phyloP scores from a whole-genome alignment of 1,140 invertebrate species.

The Leguminivora glycinivorella region DNA sequence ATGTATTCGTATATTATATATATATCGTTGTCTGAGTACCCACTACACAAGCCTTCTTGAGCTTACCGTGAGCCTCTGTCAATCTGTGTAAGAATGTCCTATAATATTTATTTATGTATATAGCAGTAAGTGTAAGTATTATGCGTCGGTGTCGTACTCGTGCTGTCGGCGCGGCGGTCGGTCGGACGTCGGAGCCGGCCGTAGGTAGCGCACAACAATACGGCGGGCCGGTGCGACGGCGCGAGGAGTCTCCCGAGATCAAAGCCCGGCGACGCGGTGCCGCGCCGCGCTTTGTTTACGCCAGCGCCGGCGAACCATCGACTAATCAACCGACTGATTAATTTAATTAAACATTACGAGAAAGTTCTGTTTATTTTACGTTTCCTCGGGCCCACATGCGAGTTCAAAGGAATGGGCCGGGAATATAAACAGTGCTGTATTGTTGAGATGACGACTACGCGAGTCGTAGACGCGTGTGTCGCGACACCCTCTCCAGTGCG shows the following conservation, averaged over 20 bases:
- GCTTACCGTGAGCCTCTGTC: too few relatives aligned
- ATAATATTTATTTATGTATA: too few relatives aligned
- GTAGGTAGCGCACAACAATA: neutral
- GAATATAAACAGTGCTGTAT: conserved; percentile 69
- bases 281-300: conserved; percentile 62
- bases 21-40: too few relatives aligned
- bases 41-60: too few relatives aligned
- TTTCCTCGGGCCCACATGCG: conserved; percentile 76
- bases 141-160: neutral
- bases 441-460: conserved; percentile 47
- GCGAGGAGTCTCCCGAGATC: conserved; percentile 60
- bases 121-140: neutral
- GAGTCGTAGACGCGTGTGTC: conserved; percentile 16
- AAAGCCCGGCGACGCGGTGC: conserved; percentile 55
- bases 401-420: conserved; percentile 72
- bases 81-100: too few relatives aligned
- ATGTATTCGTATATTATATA: too few relatives aligned
- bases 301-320: conserved; percentile 62
- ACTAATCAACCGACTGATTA: conserved; percentile 77
- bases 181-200: neutral
- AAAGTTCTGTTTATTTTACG: conserved; percentile 76
- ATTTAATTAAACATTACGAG: conserved; percentile 78
- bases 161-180: neutral
- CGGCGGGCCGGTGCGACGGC: conserved; percentile 1
- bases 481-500: conserved; percentile 15